These are phyloP conservation scores for Alethe castanea DNA, from an alignment of 2,113 vertebrate genomes.

Conservation along the genomic window DNA sequence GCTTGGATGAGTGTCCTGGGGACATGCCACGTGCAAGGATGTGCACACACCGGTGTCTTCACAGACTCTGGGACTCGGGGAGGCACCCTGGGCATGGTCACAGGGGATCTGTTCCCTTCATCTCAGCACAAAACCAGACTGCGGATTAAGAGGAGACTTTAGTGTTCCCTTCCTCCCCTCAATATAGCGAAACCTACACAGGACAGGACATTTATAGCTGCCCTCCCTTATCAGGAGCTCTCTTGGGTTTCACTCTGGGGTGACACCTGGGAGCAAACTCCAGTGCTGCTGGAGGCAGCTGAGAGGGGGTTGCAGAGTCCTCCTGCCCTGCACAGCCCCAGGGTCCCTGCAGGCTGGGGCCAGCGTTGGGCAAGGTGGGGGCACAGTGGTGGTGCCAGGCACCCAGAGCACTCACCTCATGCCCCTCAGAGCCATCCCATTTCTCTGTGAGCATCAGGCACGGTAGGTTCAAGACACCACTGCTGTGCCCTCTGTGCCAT, in stretches of 20 bases:
- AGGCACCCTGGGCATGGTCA: not conserved
- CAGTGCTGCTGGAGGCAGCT: not conserved
- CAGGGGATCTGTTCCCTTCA: not conserved
- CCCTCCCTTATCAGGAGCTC: not conserved
- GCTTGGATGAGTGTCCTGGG: too few species aligned
- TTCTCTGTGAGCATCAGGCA: not conserved
- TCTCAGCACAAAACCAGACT: constrained; percentile 10
- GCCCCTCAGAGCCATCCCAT: not conserved
- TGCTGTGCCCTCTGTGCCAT: not conserved
- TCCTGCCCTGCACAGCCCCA: not conserved
- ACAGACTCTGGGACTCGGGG: accelerated
- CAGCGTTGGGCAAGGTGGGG: accelerated
- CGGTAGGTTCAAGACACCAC: not conserved
- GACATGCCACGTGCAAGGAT: not conserved
- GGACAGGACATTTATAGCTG: constrained; percentile 30
- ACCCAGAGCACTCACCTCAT: not conserved
- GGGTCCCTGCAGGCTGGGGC: not conserved
- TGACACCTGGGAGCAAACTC: not conserved
- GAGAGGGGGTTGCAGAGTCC: not conserved
- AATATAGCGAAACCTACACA: not conserved
- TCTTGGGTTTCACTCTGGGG: not conserved
- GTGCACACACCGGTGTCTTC: accelerated
- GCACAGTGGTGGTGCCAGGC: not conserved
- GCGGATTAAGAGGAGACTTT: constrained; percentile 50
- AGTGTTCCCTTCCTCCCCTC: constrained; percentile 32